A percentile compares a stretch with the other conserved stretches of the same genome.
Evolutionary conservation across 2,888 invertebrate species (phyloP).

Genomic region (Melanophora roralis): DNA sequence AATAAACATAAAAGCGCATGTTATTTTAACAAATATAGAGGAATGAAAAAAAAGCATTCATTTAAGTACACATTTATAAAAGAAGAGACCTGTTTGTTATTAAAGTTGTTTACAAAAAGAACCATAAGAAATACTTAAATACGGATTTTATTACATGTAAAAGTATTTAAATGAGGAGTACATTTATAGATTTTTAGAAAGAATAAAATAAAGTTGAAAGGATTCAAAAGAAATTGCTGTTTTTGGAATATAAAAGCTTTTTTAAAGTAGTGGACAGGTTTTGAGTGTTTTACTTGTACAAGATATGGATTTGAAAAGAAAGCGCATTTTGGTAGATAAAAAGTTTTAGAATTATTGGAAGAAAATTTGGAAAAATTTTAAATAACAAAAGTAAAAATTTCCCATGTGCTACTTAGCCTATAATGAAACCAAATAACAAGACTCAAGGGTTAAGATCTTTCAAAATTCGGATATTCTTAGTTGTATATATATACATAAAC

Average conservation of each 20-base stretch:
- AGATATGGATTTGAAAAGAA: not conserved
- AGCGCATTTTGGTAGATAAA: not conserved
- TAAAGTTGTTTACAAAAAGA: constrained; percentile 15
- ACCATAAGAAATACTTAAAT: not conserved
- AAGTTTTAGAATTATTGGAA: too few species aligned
- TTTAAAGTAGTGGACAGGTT: not conserved
- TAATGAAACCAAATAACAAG: too few species aligned
- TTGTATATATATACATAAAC: too few species aligned
- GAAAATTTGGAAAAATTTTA: too few species aligned
- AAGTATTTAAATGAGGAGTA: not conserved
- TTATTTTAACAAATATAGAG: not conserved
- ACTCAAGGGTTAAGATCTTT: too few species aligned
- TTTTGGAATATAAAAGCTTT: not conserved
- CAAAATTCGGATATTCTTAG: too few species aligned
- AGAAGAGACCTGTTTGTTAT: constrained; percentile 13
- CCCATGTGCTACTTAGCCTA: too few species aligned
- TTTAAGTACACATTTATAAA: not conserved
- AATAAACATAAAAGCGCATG: constrained; percentile 13
- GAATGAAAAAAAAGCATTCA: not conserved
- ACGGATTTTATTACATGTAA: not conserved
- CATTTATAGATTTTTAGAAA: not conserved
- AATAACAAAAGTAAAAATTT: too few species aligned
- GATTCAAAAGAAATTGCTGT: not conserved
- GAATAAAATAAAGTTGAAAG: not conserved
- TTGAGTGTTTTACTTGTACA: not conserved